Conservation (phyloP, 2,113 vertebrate genomes). For the Gila orcuttii region DNA sequence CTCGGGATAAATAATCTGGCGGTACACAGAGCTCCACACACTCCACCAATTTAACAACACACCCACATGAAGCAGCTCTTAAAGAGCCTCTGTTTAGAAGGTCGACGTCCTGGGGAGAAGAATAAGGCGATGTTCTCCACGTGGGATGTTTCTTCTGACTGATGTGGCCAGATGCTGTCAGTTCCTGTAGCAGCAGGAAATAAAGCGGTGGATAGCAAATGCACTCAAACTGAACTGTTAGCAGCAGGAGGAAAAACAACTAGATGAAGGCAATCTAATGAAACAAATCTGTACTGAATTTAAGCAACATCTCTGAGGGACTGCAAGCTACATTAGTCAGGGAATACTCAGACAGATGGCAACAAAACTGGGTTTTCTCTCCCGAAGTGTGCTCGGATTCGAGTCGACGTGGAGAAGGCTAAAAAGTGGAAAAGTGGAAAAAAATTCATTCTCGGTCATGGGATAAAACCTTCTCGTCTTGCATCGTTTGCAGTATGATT, state of each 20-base stretch:
- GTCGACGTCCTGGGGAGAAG: constrained; percentile 6
- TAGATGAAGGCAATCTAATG: constrained; percentile 29
- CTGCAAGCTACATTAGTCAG: constrained; percentile 12
- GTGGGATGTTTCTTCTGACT: constrained; percentile 21
- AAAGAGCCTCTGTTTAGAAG: background rate
- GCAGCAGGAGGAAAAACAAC: constrained; percentile 29
- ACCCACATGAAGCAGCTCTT: constrained; percentile 5
- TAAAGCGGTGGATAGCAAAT: constrained; percentile 29
- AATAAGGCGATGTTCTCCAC: constrained; percentile 18
- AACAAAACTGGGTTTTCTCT: background rate
- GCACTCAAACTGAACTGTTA: constrained; percentile 42
- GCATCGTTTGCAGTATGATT: background rate
- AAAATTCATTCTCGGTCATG: background rate
- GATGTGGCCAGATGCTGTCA: constrained; percentile 25
- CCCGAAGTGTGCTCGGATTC: background rate
- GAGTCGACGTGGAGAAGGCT: background rate
- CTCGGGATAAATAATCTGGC: constrained; percentile 37
- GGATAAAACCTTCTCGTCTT: background rate
- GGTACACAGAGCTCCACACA: constrained; percentile 7
- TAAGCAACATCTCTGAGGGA: constrained; percentile 21
- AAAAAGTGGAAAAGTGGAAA: background rate
- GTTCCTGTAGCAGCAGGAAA: constrained; percentile 29
- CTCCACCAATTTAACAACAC: constrained; percentile 39
- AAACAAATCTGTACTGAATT: constrained; percentile 30
- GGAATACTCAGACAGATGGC: constrained; percentile 32